phyloP scores from a whole-genome alignment of 2,888 invertebrate species.

The Andrena hattorfiana region DNA sequence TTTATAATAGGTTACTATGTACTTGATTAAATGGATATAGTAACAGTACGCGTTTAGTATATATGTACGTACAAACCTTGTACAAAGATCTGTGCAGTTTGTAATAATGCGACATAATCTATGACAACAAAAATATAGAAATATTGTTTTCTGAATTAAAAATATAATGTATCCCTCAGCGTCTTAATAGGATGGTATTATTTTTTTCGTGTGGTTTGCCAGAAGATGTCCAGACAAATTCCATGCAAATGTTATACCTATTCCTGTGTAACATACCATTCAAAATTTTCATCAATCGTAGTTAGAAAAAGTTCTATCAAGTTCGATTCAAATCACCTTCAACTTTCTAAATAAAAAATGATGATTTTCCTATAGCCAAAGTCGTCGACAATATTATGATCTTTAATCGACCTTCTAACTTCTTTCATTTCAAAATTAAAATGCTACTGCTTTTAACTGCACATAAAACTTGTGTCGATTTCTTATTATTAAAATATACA shows the following conservation, averaged over 20 bases:
- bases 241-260: too few species aligned
- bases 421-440: constrained; percentile 1
- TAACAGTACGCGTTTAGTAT: too few species aligned
- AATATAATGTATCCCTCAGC: background rate
- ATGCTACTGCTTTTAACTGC: background rate
- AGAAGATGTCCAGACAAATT: too few species aligned
- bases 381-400: background rate
- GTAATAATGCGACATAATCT: too few species aligned
- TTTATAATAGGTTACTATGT: too few species aligned
- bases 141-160: background rate
- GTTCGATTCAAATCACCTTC: background rate
- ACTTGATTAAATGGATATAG: too few species aligned
- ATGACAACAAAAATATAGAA: too few species aligned
- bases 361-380: background rate
- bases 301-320: background rate
- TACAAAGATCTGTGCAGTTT: too few species aligned
- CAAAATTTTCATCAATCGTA: background rate
- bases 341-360: background rate
- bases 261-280: background rate
- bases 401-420: constrained; percentile 4
- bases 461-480: background rate
- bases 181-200: background rate
- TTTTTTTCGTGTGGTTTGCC: too few species aligned
- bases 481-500: too few species aligned
- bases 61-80: too few species aligned